Evolutionary conservation across 2,113 vertebrate species (phyloP).

Genomic region (Chitala chitala): DNA sequence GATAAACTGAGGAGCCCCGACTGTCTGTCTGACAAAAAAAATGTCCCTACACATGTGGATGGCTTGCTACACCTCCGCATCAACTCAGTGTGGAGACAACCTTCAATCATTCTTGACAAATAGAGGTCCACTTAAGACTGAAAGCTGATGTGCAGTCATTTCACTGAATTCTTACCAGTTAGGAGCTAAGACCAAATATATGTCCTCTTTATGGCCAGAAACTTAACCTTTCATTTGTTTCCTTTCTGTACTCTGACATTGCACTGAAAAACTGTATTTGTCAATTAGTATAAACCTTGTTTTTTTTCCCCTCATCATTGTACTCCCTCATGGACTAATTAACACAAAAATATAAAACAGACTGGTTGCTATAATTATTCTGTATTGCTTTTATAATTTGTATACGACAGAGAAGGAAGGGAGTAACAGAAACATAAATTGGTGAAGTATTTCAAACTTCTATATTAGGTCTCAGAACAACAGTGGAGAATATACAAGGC

Average conservation of each 20-base stretch:
- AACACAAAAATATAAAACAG: not conserved
- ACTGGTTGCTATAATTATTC: no score
- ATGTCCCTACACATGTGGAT: not conserved
- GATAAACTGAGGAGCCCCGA: not conserved
- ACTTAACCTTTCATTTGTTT: no score
- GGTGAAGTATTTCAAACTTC: no score
- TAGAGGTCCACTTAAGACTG: not conserved
- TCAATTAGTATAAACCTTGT: not conserved
- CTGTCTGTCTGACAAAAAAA: not conserved
- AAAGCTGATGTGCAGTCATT: not conserved
- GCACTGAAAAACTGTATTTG: not conserved
- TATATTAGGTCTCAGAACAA: no score
- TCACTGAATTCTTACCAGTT: not conserved
- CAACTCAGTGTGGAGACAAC: not conserved
- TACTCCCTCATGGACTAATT: not conserved
- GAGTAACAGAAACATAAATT: no score
- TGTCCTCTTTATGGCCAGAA: not conserved
- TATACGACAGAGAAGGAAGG: no score
- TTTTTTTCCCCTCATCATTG: no score
- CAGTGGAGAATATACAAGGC: no score
- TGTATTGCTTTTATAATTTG: no score
- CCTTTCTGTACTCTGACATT: no score
- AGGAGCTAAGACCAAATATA: not conserved
- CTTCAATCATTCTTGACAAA: not conserved
- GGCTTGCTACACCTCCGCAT: not conserved